Evolutionary conservation across 92 coral and sea anemone species (phyloP).

Genomic region (Umimayanthus chanpuru): DNA sequence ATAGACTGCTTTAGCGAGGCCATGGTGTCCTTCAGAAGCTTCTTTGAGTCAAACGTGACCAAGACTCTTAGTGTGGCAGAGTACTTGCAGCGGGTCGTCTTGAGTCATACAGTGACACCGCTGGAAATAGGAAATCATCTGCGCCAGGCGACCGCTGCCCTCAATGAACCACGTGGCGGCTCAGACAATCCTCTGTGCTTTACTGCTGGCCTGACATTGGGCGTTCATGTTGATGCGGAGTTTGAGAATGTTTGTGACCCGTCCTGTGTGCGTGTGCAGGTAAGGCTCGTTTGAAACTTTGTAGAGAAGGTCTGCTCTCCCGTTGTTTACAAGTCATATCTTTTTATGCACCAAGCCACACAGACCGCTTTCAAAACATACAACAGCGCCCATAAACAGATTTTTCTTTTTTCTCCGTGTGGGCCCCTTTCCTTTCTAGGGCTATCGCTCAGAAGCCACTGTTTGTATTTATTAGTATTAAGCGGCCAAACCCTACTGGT

Average conservation of each 20-base stretch:
- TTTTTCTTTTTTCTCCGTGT: too few species aligned
- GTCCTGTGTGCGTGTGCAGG: slow-evolving; percentile 86
- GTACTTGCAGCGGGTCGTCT: slow-evolving; percentile 73
- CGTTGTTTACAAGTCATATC: not conserved
- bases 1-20: slow-evolving; percentile 79
- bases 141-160: slow-evolving; percentile 80
- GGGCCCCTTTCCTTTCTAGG: too few species aligned
- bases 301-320: not conserved
- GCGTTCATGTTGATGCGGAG: slow-evolving; percentile 85
- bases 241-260: slow-evolving; percentile 81
- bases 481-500: too few species aligned
- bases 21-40: slow-evolving; percentile 78
- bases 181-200: slow-evolving; percentile 94
- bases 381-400: too few species aligned
- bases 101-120: slow-evolving; percentile 55
- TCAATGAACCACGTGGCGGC: slow-evolving; percentile 90
- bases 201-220: slow-evolving; percentile 93
- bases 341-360: not conserved
- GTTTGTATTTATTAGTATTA: too few species aligned
- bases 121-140: slow-evolving; percentile 71
- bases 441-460: too few species aligned
- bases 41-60: slow-evolving; percentile 95
- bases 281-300: slow-evolving; percentile 33
- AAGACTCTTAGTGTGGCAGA: slow-evolving; percentile 86
- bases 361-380: too few species aligned